Evolutionary conservation across 2,113 vertebrate species (phyloP), one percentile per base, ranked within the genome.

Genomic region (Ceratotherium simum): DNA sequence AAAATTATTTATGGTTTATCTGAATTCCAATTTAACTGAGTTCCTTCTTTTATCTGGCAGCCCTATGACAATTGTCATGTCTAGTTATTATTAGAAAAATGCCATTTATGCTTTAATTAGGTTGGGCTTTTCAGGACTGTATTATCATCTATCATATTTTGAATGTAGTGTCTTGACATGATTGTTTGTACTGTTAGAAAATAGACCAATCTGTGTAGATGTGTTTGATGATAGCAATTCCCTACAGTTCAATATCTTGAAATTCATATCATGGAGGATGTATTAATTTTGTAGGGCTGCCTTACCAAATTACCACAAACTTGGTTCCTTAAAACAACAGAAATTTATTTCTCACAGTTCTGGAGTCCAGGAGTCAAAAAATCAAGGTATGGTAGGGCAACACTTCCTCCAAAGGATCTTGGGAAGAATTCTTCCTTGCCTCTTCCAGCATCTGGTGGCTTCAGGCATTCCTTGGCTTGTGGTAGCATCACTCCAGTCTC

Each of bases 101-200:
- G 48, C 9, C 54, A 67, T 58, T 84, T 95, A 31, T 27, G 78
- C 94, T 83, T 78, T 78, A 92, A 79, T 86, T 82, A 81, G 23
- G 7, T 75, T 83, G 25, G 20, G 11, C 42, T 60, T 95, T 86
- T 73, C n/a, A 58, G 56, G 17, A 79, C 36, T 42, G 1, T 31
- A 75, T 72, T 87, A 69, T 82, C 46, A 72, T 67, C 12, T 88
- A 33, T 69, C 20, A 69, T 7, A 54, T 29, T 69, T 91, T 72
- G n/a, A 92, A 58, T 62, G 12, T 78, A 70, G 60, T 82, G 16
- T 60, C 60, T 87, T 94, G 85, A 70, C 51, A 25, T 88, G 33
- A 33, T 48, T 92, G 42, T 94, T 80, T 78, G 33, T 72, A 78
- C 25, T 78, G 29, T 81, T 80, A 73, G 56, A 62, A 93, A 91